A percentile compares a stretch with the other conserved stretches of the same genome.
Evolutionary conservation across 2,797 vertebrate genomes (phyloP).

Genomic region (Microchirus variegatus): DNA sequence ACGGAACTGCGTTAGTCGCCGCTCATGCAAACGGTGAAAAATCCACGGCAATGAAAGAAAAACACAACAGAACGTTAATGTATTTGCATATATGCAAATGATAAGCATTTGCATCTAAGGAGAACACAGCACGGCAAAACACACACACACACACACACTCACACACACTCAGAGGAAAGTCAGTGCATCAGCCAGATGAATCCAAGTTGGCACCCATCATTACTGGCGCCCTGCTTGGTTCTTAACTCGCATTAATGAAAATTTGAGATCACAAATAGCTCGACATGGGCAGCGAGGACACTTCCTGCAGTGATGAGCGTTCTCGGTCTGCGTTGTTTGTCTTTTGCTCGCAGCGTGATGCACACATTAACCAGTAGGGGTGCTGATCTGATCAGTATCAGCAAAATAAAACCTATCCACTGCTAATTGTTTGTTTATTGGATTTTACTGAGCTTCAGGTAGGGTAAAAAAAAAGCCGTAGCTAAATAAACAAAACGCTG

Average conservation of each 20-base stretch:
- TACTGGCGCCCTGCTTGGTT: conserved; percentile 37
- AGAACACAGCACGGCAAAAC: conserved; percentile 51
- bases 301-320: conserved; percentile 59
- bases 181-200: conserved; percentile 24
- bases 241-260: background rate
- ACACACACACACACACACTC: conserved; percentile 33
- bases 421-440: conserved; percentile 7
- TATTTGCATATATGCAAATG: too few relatives aligned
- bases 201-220: conserved; percentile 41
- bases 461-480: background rate
- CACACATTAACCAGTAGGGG: conserved; percentile 42
- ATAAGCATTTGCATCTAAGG: conserved; percentile 13
- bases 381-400: background rate
- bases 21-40: conserved; percentile 16
- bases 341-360: conserved; percentile 12
- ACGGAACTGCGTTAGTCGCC: background rate
- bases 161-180: conserved; percentile 24
- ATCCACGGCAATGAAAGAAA: conserved; percentile 16
- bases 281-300: conserved; percentile 6
- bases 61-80: background rate
- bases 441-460: background rate
- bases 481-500: background rate
- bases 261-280: background rate
- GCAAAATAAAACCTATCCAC: background rate
- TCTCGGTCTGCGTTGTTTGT: conserved; percentile 35